phyloP scores from a whole-genome alignment of 2,797 vertebrate species.

The Pitangus sulphuratus region DNA sequence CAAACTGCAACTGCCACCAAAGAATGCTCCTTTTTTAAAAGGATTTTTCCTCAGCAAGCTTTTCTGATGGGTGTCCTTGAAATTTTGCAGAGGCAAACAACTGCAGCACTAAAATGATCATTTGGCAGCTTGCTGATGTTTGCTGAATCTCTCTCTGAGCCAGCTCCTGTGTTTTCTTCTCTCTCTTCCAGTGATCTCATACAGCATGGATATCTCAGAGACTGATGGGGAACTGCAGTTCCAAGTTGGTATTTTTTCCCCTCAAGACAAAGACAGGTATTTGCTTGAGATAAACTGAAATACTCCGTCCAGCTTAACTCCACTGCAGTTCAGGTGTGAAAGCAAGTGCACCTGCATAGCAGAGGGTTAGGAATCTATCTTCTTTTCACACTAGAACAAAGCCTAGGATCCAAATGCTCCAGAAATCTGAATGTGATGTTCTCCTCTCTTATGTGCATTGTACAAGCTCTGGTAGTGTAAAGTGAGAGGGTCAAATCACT shows the following conservation, averaged over 20 bases:
- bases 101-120: background rate
- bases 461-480: background rate
- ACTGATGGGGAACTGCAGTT: background rate
- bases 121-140: constrained; percentile 2
- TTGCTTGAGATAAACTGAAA: background rate
- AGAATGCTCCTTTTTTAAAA: background rate
- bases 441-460: background rate
- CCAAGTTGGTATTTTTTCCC: background rate
- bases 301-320: background rate
- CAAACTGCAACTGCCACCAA: background rate
- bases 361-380: background rate
- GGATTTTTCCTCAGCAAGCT: background rate
- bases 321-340: background rate
- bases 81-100: constrained; percentile 21
- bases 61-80: constrained; percentile 13
- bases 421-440: background rate
- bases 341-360: background rate
- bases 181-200: background rate
- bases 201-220: background rate
- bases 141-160: background rate
- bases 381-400: background rate
- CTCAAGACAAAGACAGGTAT: background rate
- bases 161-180: background rate
- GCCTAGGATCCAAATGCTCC: background rate
- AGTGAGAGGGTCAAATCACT: background rate